Base-by-base conservation (phyloP, 1,140 invertebrate genomes). In the Anastatus disparis region DNA sequence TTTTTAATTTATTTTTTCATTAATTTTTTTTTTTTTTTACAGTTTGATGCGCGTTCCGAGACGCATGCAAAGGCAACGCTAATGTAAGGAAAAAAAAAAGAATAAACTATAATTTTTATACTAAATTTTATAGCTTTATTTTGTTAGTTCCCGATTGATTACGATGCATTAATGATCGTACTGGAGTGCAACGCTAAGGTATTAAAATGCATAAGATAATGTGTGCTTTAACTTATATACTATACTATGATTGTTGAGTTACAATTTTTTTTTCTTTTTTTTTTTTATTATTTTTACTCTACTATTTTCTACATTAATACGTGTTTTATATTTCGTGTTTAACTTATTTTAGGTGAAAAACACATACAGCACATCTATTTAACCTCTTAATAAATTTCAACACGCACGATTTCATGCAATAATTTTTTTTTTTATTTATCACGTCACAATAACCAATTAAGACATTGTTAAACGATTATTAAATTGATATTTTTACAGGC, bases 111-210 rank as follows among this genome's bases (percentile, higher is more conserved):
- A 31, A 26, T 58, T 40, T 15, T 24, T 38, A n/a, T n/a, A n/a
- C 35, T 24, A 24, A 24, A 56, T 46, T 59, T 40, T 50, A 40
- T 35, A 48, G 44, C 22, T 26, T 12, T 26, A n/a, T n/a, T 68
- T 27, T 38, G 24, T 61, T 61, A 20, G 52, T 69, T 61, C 8
- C 27, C 40, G 64, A n/a, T 13, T 53, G n/a, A 24, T 53, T 3
- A 42, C 40, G 27, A 52, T 40, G 67, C 56, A 62, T 44, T 69
- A 53, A 44, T 22, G 69, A 71, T 64, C 69, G 61, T 71, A 71
- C 42, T 64, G 44, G 31, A 64, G 61, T 64, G 69, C 69, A 71
- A 64, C 53, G 61, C 53, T 71, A 64, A 22, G 4, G 6, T 48
- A 46, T 9, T 46, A 1, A 50, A 50, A 48, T 44, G 40, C 24